Evolutionary conservation across 2,113 vertebrate genomes (phyloP).

Genomic region (Zeus faber): DNA sequence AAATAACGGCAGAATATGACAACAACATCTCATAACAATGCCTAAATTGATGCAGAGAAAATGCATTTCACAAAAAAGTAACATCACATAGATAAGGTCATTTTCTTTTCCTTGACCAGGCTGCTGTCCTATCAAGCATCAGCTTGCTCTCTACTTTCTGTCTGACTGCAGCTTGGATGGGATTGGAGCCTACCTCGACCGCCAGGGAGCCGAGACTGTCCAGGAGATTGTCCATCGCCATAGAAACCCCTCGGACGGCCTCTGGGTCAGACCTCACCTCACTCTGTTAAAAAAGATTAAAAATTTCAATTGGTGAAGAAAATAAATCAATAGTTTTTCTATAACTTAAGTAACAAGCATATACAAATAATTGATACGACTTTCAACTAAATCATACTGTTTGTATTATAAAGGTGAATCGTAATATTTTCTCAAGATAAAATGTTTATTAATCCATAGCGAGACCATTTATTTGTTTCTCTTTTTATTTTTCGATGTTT

Average conservation of each 20-base stretch:
- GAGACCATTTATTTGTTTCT: too few species aligned
- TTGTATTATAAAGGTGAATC: too few species aligned
- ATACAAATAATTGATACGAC: too few species aligned
- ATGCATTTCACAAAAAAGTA: too few species aligned
- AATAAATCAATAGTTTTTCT: too few species aligned
- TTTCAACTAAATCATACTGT: too few species aligned
- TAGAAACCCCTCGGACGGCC: conserved; percentile 69
- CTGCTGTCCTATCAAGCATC: neutral
- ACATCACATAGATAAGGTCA: too few species aligned
- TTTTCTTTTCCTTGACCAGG: neutral
- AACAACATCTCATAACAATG: neutral
- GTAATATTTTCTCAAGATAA: too few species aligned
- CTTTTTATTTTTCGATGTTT: too few species aligned
- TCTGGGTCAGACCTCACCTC: conserved; percentile 68
- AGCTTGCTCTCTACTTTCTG: neutral
- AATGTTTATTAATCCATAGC: too few species aligned
- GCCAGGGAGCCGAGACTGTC: conserved; percentile 76
- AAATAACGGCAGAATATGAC: neutral
- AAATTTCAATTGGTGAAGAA: too few species aligned
- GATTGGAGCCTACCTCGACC: conserved; percentile 76
- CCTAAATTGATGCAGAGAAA: neutral
- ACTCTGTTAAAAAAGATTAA: conserved; percentile 64
- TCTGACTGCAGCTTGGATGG: neutral
- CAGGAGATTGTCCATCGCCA: conserved; percentile 76
- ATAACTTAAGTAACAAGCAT: too few species aligned